These are phyloP conservation scores for Neoascia interrupta DNA, from an alignment of 2,888 invertebrate genomes.

Conservation along the genomic window DNA sequence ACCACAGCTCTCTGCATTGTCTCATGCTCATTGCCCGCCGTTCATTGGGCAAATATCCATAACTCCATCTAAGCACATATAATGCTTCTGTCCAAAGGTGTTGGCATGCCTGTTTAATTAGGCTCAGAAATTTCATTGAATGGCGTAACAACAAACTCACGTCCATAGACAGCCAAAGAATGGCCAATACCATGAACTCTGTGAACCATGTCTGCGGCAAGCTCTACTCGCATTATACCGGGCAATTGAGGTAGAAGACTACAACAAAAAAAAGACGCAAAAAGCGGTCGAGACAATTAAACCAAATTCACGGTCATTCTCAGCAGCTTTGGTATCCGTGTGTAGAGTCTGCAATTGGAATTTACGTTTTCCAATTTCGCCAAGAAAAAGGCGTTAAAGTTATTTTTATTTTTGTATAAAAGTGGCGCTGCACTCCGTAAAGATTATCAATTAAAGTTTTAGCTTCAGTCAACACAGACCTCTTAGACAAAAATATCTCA, in stretches of 20 bases:
- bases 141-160: slow-evolving; percentile 4
- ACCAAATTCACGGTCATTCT: slow-evolving; percentile 47
- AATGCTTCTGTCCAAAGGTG: too few species aligned
- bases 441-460: slow-evolving; percentile 30
- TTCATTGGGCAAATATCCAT: too few species aligned
- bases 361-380: not conserved
- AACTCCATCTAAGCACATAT: too few species aligned
- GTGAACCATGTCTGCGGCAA: slow-evolving; percentile 23
- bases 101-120: slow-evolving; percentile 25
- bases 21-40: not conserved
- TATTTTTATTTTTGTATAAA: slow-evolving; percentile 33
- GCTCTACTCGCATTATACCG: not conserved
- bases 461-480: slow-evolving; percentile 75
- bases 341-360: not conserved
- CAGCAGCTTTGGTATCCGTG: slow-evolving; percentile 2
- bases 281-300: slow-evolving; percentile 39
- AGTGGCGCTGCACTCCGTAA: not conserved
- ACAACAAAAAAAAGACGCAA: slow-evolving; percentile 15
- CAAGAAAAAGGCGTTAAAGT: not conserved
- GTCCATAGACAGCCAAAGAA: not conserved
- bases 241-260: too few species aligned
- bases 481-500: slow-evolving; percentile 46
- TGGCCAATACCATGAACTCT: slow-evolving; percentile 39
- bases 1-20: not conserved
- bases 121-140: slow-evolving; percentile 10